Evolutionary conservation across 2,113 vertebrate genomes (phyloP), one percentile per base, ranked within the genome.

Genomic region (Suncus etruscus): DNA sequence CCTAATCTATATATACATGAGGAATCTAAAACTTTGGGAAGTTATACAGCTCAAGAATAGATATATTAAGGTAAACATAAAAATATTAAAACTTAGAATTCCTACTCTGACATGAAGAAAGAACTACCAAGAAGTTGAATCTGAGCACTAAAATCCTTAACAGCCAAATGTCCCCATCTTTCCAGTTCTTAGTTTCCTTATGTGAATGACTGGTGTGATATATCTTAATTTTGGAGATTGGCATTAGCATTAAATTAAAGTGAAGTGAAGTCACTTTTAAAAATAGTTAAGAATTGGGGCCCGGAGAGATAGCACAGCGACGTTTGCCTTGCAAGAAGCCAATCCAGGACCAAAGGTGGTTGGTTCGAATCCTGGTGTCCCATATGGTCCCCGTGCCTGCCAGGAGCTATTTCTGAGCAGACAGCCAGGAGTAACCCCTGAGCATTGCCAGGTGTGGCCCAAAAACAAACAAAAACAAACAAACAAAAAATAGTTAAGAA

Each of bases 201-300:
- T 82, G 2, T 75, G 20, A 95, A 70, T 31, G 58, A 61, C 10
- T 58, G 22, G 54, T 29, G 8, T 66, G 4, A 39, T 27, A 39
- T 25, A 73, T 39, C 45, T 70, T 22, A 25, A 10, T 77, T 84
- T 63, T 31, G 86, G 45, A 31, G 79, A 47, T 25, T 29, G 16
- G 5, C 54, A 0, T 75, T 72, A 87, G 20, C 12, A n/a, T 82
- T 27, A 82, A 63, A 72, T 47, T 54, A 20, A 8, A 79, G 77
- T 72, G 32, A 90, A 93, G 22, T 45, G 81, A 27, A 24, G 25
- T 78, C 20, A 79, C 66, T 70, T 80, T 91, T 66, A 25, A 91
- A 91, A 73, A 29, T 3, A 68, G 11, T 24, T 5, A 39, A 39
- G 39, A 39, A 65, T 11, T 58, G 14, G n/a, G n/a, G n/a, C n/a